Base-by-base conservation (phyloP, 64 coral and sea anemone species). In the Acropora yongei region DNA sequence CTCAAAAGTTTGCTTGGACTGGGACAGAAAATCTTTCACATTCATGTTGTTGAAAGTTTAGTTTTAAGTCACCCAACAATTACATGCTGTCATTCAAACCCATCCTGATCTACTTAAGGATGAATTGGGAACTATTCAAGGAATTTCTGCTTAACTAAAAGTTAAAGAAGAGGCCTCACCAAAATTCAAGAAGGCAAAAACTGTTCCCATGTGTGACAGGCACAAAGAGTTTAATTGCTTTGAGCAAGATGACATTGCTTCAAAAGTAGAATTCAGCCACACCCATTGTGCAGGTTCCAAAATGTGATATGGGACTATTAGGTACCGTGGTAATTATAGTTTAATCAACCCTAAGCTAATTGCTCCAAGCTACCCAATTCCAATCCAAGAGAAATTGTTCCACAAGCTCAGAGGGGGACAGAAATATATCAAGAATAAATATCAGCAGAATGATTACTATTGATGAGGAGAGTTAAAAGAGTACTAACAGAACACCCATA, bases 261-360 rank as follows among this genome's bases (percentile, higher is more conserved):
- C 13, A 77, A 77, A 47, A 41, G 75, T 77, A 8, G 75, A 77
- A 10, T 45, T 43, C 75, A 47, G 75, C 51, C 7, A 81, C 79
- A 2, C 79, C 79, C 5, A 61, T 81, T 30, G 78, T 60, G 0
- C 68, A 87, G 53, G 84, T 75, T 5, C 69, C 69, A 3, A 87
- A 87, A 49, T 19, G 47, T 20, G 44, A 87, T 30, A 30, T 14
- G 20, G 84, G 41, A 87, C 18, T 1, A 87, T 47, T 18, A 17
- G 46, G 48, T 87, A 68, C n/a, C 57, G 69, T 41, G 48, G 71
- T 3, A 72, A 76, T 17, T 88, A 88, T 55, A 50, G 49, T 1
- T 41, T 76, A 20, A 88, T 87, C 47, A 87, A 87, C 68, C 84
- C 84, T 40, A 68, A 87, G 19, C 47, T 87, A 20, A 87, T 75